Evolutionary conservation across 1,140 invertebrate species (phyloP), one percentile per base, ranked within the genome.

Genomic region (Meteorus sp.): DNA sequence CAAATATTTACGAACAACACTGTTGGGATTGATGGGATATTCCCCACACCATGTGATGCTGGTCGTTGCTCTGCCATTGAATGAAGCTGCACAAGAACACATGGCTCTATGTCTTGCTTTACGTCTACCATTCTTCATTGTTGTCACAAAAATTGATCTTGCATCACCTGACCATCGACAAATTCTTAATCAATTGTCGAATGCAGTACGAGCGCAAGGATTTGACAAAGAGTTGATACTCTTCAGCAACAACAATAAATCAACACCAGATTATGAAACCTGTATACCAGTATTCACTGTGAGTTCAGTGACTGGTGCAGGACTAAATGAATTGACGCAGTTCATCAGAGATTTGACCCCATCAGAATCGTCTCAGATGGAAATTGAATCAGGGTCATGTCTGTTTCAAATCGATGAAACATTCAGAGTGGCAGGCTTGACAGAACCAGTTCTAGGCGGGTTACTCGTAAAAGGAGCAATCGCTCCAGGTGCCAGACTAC

Each of bases 391-490:
- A 78, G 89, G 92, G 69, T 82, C 85, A 1, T 87, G 90, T 67
- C 86, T 94, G 68, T 95, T 97, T 77, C 91, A 96, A 82, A 89
- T 98, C 33, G 94, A 98, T 73, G 94, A 98, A 80, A 94, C 92
- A 19, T 96, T 96, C 70, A 81, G 86, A 67, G 86, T 89, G n/a
- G 84, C 84, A 1, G 87, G 88, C 61, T 80, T 85, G 0, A 70
- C 67, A 1, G 89, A 93, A 41, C 90, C 91, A n/a, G 90, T 98
- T 37, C 86, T 96, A 1, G 94, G 93, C 17, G 94, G 95, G 3
- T 80, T 97, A 29, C 75, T 97, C 8, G 86, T 87, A 1, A 90
- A 89, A 76, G 97, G 97, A 3, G 85, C 89, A 29, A 85, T 99
- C 9, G 86, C 85, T 29, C 94, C 97, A 74, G 92, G 91, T 17